Evolutionary conservation across 2,888 invertebrate genomes (phyloP).

Genomic region (Thereva unica): DNA sequence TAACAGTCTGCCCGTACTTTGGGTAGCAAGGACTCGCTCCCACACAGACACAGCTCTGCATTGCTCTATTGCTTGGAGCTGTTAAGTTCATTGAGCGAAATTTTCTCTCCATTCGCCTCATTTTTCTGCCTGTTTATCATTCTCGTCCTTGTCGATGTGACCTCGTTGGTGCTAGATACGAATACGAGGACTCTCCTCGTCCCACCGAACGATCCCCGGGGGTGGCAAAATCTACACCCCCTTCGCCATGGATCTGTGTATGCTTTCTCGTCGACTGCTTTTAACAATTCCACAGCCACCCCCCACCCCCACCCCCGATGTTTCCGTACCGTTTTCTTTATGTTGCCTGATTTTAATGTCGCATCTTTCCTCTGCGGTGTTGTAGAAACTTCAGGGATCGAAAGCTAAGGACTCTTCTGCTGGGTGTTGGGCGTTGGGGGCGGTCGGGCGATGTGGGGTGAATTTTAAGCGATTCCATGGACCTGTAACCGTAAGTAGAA

Average conservation of each 20-base stretch:
- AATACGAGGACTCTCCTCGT: slow-evolving; percentile 1
- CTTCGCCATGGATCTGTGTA: background rate
- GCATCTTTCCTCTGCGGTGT: slow-evolving; percentile 20
- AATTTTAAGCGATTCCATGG: slow-evolving; percentile 9
- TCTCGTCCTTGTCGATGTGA: slow-evolving; percentile 31
- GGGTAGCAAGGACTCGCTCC: too few relatives aligned
- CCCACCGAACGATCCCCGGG: background rate
- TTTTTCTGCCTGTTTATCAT: slow-evolving; percentile 32
- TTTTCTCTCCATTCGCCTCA: slow-evolving; percentile 25
- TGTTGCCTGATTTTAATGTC: slow-evolving; percentile 21
- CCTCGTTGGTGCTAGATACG: slow-evolving; percentile 22
- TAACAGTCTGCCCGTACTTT: too few relatives aligned
- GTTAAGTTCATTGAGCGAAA: slow-evolving; percentile 35
- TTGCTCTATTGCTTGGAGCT: background rate
- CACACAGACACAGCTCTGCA: background rate
- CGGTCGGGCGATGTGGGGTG: slow-evolving; percentile 3
- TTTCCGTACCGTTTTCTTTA: background rate
- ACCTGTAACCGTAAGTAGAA: slow-evolving; percentile 24
- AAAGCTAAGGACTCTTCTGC: background rate
- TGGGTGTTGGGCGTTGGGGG: background rate
- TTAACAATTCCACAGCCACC: slow-evolving; percentile 20
- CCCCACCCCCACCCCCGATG: background rate
- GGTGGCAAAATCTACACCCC: background rate
- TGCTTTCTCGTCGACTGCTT: slow-evolving; percentile 22
- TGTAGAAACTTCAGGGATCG: slow-evolving; percentile 10